Percentiles rank a stretch among this genome's conserved stretches.
Conservation (phyloP, 2,113 vertebrate species). For the Notarius quadriscutis region DNA sequence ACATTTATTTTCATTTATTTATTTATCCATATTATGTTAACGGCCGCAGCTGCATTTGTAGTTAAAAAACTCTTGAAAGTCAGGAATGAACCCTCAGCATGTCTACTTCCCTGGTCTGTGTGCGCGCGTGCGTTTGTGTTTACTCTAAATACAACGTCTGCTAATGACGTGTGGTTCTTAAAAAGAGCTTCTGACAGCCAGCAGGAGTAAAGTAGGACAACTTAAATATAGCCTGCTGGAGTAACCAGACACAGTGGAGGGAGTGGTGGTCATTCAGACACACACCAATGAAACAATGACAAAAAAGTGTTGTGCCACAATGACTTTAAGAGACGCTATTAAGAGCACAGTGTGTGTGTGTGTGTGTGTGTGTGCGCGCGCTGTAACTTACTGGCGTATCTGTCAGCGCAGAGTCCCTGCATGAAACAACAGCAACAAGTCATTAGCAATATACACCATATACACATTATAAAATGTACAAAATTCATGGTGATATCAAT, state of each 20-base stretch:
- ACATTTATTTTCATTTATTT: too few relatives aligned
- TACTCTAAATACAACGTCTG: neutral
- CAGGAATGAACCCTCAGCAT: neutral
- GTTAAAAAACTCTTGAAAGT: neutral
- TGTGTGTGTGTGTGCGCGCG: neutral
- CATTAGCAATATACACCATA: neutral
- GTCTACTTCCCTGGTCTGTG: neutral
- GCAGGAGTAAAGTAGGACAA: neutral
- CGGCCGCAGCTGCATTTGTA: neutral
- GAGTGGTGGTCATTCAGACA: slow-evolving; percentile 25
- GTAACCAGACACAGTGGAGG: slow-evolving; percentile 60
- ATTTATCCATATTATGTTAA: too few relatives aligned
- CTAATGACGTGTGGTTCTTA: slow-evolving; percentile 36
- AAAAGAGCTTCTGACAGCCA: slow-evolving; percentile 27
- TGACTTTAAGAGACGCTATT: neutral
- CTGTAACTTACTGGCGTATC: slow-evolving; percentile 40
- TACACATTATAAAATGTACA: neutral
- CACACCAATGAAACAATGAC: neutral
- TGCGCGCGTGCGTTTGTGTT: neutral
- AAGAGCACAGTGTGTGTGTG: neutral
- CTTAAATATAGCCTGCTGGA: slow-evolving; percentile 59
- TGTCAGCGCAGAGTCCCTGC: slow-evolving; percentile 23
- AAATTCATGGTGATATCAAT: neutral
- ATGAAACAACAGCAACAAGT: slow-evolving; percentile 11
- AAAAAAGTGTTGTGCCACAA: neutral